Evolutionary conservation across 2,113 vertebrate genomes (phyloP), one percentile per base, ranked within the genome.

Genomic region (Nothobranchius furzeri): DNA sequence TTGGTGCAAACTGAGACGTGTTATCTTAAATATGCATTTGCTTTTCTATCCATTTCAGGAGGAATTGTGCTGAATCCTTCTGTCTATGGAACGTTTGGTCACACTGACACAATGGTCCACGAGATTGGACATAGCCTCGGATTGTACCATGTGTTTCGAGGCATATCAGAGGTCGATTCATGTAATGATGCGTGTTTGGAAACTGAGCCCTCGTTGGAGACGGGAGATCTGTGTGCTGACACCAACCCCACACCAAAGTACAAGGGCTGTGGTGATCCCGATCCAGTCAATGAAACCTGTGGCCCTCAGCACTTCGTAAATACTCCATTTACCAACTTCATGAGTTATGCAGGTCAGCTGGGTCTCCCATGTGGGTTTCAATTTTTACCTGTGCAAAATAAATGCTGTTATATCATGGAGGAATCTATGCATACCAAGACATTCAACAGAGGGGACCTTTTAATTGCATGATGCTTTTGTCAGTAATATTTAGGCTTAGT

Each of bases 21-120:
- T 40, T 40, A 8, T 7, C 6, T 6, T 37, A 37, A 6, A 4
- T 37, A 37, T 40, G 9, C 37, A 40, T 40, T 40, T 40, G 37
- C 37, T 40, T 9, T 7, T 72, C 12, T 48, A 43, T 54, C 1
- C 70, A 78, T 68, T 64, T n/a, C 72, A 96, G 96, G 96, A 40
- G 98, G 98, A 42, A 98, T 99, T 47, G 98, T 99, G 69, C 91
- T 99, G 85, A 99, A 98, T 25, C 98, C 98, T 0, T 96, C 97
- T 30, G 98, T 98, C 86, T 99, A 98, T 0, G 98, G 97, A 0
- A 95, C 94, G 25, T 95, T 95, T 17, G 96, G 96, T 24, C 97
- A 99, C 87, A 98, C 96, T 0, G 95, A 99, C 90, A 99, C 97
- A 2, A 98, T 99, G 98, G 96, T 98, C 87, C 98, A 99, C 3